phyloP scores from a whole-genome alignment of 2,797 vertebrate species.

The Parauchenoglanis punctatus region DNA sequence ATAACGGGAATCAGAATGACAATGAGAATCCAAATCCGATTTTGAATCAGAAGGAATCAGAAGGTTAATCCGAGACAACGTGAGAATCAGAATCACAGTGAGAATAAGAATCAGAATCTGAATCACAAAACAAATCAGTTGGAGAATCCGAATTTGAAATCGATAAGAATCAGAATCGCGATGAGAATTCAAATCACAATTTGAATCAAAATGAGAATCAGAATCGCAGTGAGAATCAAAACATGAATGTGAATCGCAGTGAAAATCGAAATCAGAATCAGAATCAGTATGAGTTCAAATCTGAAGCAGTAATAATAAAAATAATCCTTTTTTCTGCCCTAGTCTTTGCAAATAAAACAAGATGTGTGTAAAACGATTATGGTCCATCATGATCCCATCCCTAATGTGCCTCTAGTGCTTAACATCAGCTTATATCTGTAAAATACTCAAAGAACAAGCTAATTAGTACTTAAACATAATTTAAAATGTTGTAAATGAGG shows the following conservation, averaged over 20 bases:
- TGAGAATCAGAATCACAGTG: background rate
- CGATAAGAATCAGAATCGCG: background rate
- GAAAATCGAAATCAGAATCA: background rate
- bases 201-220: background rate
- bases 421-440: background rate
- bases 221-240: background rate
- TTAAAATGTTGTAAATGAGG: background rate
- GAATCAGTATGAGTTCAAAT: background rate
- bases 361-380: background rate
- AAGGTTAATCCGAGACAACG: too few species aligned
- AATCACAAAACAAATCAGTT: background rate
- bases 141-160: too few species aligned
- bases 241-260: background rate
- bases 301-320: too few species aligned
- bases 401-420: background rate
- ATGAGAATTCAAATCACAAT: background rate
- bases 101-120: background rate
- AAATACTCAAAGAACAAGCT: background rate
- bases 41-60: too few species aligned
- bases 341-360: background rate
- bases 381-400: background rate
- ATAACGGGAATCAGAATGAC: background rate
- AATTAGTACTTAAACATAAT: background rate
- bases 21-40: background rate
- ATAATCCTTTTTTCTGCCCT: background rate